Base-by-base conservation (phyloP, 2,113 vertebrate genomes). In the Archocentrus centrarchus region DNA sequence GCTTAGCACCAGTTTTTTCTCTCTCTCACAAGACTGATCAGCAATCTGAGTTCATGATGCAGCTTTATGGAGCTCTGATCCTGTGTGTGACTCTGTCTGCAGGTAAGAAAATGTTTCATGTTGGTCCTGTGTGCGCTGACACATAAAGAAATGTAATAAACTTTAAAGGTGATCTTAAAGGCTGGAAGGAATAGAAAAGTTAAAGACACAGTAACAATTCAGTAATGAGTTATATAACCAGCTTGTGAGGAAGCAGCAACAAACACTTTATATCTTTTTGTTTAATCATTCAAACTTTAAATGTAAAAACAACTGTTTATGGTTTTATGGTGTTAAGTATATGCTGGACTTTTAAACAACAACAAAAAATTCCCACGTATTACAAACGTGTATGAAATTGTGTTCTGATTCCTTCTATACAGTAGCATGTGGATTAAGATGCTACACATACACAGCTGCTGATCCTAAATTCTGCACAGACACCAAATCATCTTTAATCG, bases 381-480 rank as follows among this genome's bases (percentile, higher is more conserved):
- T 53, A 50, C 41, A 1, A 20, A 17, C 17, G 6, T 6, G 47
- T 30, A 41, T 70, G 44, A 53, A 70, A 70, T 14, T 76, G 20
- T 70, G 30, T 32, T 37, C 27, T 27, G 27, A 3, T 27, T 55
- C 20, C 85, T 11, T 81, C 6, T 82, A 8, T 11, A n/a, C n/a
- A n/a, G n/a, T n/a, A 94, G 93, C 70, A 3, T 76, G 53, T 68
- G 93, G 85, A 84, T 59, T 94, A 47, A 90, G 83, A 83, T 94
- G 93, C 83, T 93, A 80, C 85, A 64, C 81, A 8, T 93, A 91
- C 66, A 78, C 58, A 32, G 39, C 57, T 0, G 0, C 78, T 0
- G 22, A 91, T 1, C 76, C 90, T 1, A 24, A 39, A 20, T 89
- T 88, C 75, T 93, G 93, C 85, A 90, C 27, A 0, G 83, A 88